Conservation (phyloP, 2,113 vertebrate genomes). For the Lucifuga dentata region DNA sequence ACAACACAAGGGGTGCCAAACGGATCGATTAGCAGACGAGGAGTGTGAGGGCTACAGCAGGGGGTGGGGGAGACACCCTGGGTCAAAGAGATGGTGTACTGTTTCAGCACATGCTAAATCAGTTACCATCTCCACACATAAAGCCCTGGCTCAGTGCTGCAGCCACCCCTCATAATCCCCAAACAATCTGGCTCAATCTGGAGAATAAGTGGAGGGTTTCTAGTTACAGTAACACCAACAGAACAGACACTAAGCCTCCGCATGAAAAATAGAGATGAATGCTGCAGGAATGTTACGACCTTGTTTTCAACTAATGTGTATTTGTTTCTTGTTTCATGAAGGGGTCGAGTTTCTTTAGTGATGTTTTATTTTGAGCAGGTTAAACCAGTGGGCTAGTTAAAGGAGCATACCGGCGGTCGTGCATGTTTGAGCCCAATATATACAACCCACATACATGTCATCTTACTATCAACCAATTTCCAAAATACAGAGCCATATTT, state of each 20-base stretch:
- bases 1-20: conserved; percentile 76
- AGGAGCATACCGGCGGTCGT: too few relatives aligned
- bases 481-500: too few relatives aligned
- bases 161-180: conserved; percentile 78
- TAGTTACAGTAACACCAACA: conserved; percentile 71
- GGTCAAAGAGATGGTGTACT: conserved; percentile 83
- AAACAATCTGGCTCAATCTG: conserved; percentile 81
- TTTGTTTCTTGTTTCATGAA: conserved; percentile 54
- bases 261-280: conserved; percentile 27
- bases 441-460: too few relatives aligned
- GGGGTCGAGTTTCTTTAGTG: conserved; percentile 32
- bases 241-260: conserved; percentile 40
- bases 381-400: conserved; percentile 1
- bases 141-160: conserved; percentile 70
- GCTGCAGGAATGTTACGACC: conserved; percentile 39
- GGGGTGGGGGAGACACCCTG: conserved; percentile 73
- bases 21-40: conserved; percentile 83
- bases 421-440: too few relatives aligned
- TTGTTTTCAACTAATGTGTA: conserved; percentile 47
- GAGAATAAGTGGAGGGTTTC: conserved; percentile 76
- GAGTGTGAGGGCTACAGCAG: conserved; percentile 77
- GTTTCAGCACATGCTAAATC: conserved; percentile 86
- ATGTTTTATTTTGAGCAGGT: conserved; percentile 19
- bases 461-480: too few relatives aligned
- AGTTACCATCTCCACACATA: conserved; percentile 78